Evolutionary conservation across 2,888 invertebrate genomes (phyloP), one percentile per base, ranked within the genome.

Genomic region (Cordilura impudica): DNA sequence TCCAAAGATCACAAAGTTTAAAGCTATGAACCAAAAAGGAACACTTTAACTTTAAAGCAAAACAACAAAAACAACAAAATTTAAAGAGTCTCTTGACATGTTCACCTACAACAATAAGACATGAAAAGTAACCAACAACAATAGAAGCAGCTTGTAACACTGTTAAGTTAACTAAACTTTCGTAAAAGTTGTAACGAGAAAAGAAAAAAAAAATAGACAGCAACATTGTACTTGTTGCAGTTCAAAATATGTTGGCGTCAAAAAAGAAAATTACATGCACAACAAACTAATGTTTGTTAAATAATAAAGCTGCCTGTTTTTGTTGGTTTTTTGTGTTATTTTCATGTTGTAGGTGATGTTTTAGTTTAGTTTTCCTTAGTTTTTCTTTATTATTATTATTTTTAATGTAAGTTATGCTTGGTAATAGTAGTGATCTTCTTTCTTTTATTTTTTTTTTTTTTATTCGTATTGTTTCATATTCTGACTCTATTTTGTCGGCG

Each of bases 401-500:
- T 18, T 35, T 43, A 61, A 29, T 31, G 26, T 7, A 23, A 26
- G 58, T 23, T 45, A 16, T 60, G 23, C 10, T 29, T 60, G 21
- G 12, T n/a, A 49, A 6, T n/a, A 23, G 31, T 19, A 51, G 61
- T 78, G 72, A 67, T 74, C 47, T 70, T 65, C 29, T 51, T 63
- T 58, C 12, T 45, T 53, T 43, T 73, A 16, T 53, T 16, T 47
- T 18, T 49, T 39, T 19, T 61, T 53, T 45, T 53, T 60, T 23
- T 69, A 51, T 70, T 35, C 63, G 63, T 53, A 61, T 29, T 61
- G 65, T 39, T 51, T n/a, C 16, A 53, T 61, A 67, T 86, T 85
- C 86, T 87, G 89, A 87, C 89, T 89, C 89, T 88, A 88, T 89
- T 89, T 90, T 89, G 89, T 90, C 89, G 90, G 89, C 90, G 90